phyloP scores from a whole-genome alignment of 2,888 invertebrate species.

The Catocala sponsa region DNA sequence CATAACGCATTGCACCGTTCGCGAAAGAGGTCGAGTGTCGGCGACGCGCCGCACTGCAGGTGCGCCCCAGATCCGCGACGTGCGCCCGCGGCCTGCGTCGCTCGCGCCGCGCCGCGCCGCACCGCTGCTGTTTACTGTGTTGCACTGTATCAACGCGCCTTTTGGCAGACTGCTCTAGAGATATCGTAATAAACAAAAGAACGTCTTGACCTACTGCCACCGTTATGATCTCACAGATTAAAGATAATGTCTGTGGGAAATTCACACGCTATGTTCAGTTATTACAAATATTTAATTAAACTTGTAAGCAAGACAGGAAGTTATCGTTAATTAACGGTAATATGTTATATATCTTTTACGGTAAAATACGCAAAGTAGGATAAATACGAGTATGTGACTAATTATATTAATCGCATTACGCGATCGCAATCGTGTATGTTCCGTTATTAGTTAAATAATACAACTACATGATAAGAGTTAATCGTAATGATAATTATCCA shows the following conservation, averaged over 20 bases:
- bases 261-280: slow-evolving; percentile 13
- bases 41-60: slow-evolving; percentile 73
- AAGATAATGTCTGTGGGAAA: slow-evolving; percentile 45
- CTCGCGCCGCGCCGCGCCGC: slow-evolving; percentile 26
- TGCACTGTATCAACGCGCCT: slow-evolving; percentile 16
- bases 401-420: no score
- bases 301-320: not conserved
- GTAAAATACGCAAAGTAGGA: no score
- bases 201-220: slow-evolving; percentile 54
- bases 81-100: slow-evolving; percentile 29
- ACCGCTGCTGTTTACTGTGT: slow-evolving; percentile 11
- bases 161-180: slow-evolving; percentile 42
- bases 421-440: no score
- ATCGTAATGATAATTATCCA: no score
- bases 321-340: no score
- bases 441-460: no score
- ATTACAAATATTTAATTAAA: slow-evolving; percentile 6
- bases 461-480: no score
- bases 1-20: slow-evolving; percentile 63
- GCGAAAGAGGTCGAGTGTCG: slow-evolving; percentile 66
- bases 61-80: slow-evolving; percentile 71
- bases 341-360: no score
- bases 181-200: slow-evolving; percentile 47
- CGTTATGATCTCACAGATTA: slow-evolving; percentile 35
- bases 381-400: no score